These are phyloP conservation scores for Rhinopomastus cyanomelas DNA, from an alignment of 2,113 vertebrate species.

Conservation along the genomic window DNA sequence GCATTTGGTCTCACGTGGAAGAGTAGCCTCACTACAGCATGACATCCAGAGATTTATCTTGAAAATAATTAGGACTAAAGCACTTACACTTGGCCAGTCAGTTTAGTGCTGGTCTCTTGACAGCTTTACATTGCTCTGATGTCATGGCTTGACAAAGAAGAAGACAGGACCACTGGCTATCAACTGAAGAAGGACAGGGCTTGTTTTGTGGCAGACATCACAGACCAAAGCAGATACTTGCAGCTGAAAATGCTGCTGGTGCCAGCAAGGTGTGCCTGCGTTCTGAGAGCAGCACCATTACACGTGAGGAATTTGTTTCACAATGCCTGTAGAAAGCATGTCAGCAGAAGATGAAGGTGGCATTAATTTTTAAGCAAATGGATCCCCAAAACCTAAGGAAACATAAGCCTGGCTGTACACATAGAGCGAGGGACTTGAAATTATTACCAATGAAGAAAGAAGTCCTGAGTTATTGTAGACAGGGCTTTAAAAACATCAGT, in stretches of 20 bases:
- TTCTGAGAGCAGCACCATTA: not conserved
- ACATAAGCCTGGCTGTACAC: not conserved
- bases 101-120: not conserved
- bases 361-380: not conserved
- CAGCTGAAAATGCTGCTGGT: not conserved
- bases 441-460: not conserved
- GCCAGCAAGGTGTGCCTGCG: not conserved
- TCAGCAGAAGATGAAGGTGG: not conserved
- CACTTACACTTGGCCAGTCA: not conserved
- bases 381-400: not conserved
- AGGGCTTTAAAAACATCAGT: not conserved
- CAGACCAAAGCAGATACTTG: not conserved
- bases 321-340: not conserved
- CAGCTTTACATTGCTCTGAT: not conserved
- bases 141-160: not conserved
- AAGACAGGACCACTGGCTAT: not conserved
- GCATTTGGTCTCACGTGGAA: not conserved
- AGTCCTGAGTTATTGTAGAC: not conserved
- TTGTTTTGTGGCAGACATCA: not conserved
- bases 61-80: not conserved
- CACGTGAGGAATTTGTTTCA: not conserved
- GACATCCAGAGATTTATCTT: not conserved
- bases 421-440: not conserved
- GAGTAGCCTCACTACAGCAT: not conserved
- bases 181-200: not conserved